phyloP scores from a whole-genome alignment of 1,140 invertebrate genomes.

The Marisa cornuarietis region DNA sequence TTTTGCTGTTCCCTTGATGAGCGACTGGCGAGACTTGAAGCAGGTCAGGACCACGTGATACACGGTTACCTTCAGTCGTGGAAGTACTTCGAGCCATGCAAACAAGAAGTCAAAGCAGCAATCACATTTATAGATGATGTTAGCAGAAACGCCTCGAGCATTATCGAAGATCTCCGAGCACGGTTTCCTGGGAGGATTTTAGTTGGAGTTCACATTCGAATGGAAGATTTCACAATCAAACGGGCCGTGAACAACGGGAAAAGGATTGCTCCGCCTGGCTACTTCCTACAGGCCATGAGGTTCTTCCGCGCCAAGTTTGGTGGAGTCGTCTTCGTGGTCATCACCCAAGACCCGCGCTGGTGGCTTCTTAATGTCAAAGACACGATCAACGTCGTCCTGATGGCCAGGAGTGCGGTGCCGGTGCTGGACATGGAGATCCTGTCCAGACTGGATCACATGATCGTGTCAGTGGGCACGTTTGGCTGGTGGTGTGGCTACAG shows the following conservation, averaged over 20 bases:
- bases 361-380: not conserved
- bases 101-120: constrained; percentile 7
- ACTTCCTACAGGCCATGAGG: constrained; percentile 21
- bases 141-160: not conserved
- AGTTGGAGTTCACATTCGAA: constrained; percentile 36
- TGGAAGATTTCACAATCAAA: constrained; percentile 22
- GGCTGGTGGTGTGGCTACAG: constrained; percentile 57
- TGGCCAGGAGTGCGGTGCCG: constrained; percentile 5
- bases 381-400: constrained; percentile 14
- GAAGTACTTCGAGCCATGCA: constrained; percentile 32
- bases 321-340: constrained; percentile 22
- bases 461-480: constrained; percentile 54
- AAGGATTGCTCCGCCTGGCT: constrained; percentile 7
- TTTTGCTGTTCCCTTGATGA: not conserved
- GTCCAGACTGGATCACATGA: constrained; percentile 46
- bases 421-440: constrained; percentile 51
- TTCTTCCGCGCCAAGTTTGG: constrained; percentile 24
- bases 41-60: not conserved
- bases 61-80: constrained; percentile 34
- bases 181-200: not conserved
- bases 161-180: constrained; percentile 7
- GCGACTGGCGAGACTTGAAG: not conserved
- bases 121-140: constrained; percentile 23
- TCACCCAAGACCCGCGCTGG: constrained; percentile 10
- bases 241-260: not conserved